Evolutionary conservation across 2,888 invertebrate genomes (phyloP).

Genomic region (Therioaphis trifolii): DNA sequence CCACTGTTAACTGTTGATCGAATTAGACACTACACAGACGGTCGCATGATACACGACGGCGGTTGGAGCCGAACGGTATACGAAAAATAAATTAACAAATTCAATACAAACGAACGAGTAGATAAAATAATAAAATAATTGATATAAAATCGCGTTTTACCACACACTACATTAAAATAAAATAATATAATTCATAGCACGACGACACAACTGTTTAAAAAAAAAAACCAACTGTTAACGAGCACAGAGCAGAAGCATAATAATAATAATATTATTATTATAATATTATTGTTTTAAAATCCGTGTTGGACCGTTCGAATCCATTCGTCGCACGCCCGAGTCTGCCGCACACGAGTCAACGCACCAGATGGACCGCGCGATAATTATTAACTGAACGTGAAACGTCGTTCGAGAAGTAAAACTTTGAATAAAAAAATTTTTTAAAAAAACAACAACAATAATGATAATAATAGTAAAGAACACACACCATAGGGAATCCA

Average conservation of each 20-base stretch:
- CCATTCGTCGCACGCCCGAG: not conserved
- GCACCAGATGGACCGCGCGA: not conserved
- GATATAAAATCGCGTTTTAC: too few species aligned
- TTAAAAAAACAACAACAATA: not conserved
- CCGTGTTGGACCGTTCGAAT: not conserved
- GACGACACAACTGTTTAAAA: too few species aligned
- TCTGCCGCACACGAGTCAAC: not conserved
- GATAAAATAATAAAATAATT: too few species aligned
- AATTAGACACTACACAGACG: not conserved
- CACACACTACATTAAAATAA: too few species aligned
- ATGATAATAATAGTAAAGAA: not conserved
- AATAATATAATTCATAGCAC: too few species aligned
- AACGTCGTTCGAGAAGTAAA: not conserved
- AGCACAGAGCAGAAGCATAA: too few species aligned
- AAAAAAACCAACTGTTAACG: too few species aligned
- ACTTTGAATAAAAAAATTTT: not conserved
- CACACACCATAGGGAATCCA: not conserved
- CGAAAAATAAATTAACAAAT: not conserved
- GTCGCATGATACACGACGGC: not conserved
- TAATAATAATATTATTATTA: too few species aligned
- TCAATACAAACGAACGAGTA: too few species aligned
- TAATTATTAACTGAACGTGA: conserved; percentile 52
- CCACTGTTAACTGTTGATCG: too few species aligned
- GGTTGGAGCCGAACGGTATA: not conserved
- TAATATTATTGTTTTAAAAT: too few species aligned